Base-by-base conservation (phyloP, 1,140 invertebrate species). In the Monochamus saltuarius region DNA sequence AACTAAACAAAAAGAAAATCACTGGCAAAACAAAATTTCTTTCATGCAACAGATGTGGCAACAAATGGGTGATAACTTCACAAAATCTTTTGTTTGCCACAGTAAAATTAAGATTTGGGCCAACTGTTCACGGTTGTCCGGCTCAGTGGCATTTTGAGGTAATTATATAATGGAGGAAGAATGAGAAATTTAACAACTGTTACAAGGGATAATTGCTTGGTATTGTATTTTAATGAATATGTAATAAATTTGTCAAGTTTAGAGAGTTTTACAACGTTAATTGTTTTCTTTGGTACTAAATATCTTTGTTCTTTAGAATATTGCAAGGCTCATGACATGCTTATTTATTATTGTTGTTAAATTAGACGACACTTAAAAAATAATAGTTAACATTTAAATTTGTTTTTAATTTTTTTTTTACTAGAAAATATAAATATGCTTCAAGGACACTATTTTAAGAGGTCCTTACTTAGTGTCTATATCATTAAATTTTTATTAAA, bases 1-100 rank as follows among this genome's bases (percentile, higher is more conserved):
- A 66, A 66, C 57, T 39, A 47, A 66, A 66, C 64, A 59, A 19
- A 66, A 66, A 56, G 57, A 56, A 62, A 62, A 62, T 66, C 52
- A 54, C 49, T 47, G 62, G 57, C 49, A 53, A 62, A 59, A 66
- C 56, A 66, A 66, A 62, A 62, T 57, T 62, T 36, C 55, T 42
- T 64, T 58, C 58, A 58, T 29, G 47, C 45, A 52, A 58, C 61
- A 62, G 61, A 58, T 62, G 61, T 43, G 34, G 43, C 39, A 42
- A 62, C 61, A 57, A 56, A 49, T 56, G 45, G 53, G 17, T 56
- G 46, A 61, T 49, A 61, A 49, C 52, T 56, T 6, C 22, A 37
- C 35, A 47, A 16, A 17, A 58, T 50, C 46, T 17, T 49, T 22
- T 29, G 37, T 35, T 55, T 29, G 39, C 10, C 17, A 47, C 16